These are phyloP conservation scores for Otis tarda DNA, from an alignment of 2,113 vertebrate species.

Conservation along the genomic window DNA sequence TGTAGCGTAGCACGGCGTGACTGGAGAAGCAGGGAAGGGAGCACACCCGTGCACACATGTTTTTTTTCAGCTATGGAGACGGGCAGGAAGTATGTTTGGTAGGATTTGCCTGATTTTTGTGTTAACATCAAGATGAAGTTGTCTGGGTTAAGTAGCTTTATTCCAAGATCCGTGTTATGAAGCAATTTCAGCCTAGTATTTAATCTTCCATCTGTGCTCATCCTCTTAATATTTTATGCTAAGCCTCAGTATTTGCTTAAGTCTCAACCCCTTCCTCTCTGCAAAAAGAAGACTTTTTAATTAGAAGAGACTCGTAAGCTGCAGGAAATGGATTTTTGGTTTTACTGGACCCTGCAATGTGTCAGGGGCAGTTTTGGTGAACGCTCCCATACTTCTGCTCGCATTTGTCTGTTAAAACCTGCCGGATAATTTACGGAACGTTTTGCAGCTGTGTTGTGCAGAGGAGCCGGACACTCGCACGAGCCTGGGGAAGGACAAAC, in stretches of 20 bases:
- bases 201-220: not conserved
- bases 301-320: not conserved
- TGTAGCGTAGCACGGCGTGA: too few species aligned
- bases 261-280: not conserved
- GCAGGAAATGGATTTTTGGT: not conserved
- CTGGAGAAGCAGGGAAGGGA: too few species aligned
- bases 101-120: not conserved
- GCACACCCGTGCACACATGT: accelerated
- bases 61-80: not conserved
- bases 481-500: not conserved
- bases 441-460: not conserved
- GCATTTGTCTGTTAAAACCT: not conserved
- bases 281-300: not conserved
- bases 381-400: not conserved
- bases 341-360: not conserved
- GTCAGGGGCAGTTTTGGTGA: not conserved
- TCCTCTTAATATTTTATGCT: not conserved
- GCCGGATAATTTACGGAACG: not conserved
- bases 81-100: not conserved
- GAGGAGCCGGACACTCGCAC: accelerated
- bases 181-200: not conserved
- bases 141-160: not conserved
- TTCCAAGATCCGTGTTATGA: not conserved
- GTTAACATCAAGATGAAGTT: not conserved
- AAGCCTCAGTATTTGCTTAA: not conserved